Evolutionary conservation across 2,113 vertebrate species (phyloP), one percentile per base, ranked within the genome.

Genomic region (Plecotus auritus): DNA sequence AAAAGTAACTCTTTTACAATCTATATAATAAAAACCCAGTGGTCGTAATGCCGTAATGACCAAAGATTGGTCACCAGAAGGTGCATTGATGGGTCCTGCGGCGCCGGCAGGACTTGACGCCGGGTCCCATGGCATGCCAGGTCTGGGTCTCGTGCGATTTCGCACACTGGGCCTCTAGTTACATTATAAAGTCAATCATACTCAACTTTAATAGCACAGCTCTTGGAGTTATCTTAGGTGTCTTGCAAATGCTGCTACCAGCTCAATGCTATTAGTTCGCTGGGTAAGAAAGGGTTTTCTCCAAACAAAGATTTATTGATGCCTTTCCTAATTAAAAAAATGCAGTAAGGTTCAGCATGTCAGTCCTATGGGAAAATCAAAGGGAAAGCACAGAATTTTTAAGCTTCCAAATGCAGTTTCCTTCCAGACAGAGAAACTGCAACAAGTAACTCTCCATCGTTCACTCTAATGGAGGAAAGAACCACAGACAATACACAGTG

Each of bases 391-490:
- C 1, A 47, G 70, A 77, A 47, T 66, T 35, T 54, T 45, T 13
- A 37, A 84, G 42, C 6, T 28, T 16, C 16, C 1, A 5, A 37
- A 28, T 1, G 0, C 13, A 35, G 35, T 82, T 23, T 90, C 66
- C 37, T 37, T 84, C 16, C 45, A 2, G 3, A 20, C 72, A 81
- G 74, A 87, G 93, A 87, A 77, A 73, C n/a, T n/a, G n/a, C 49
- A 88, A 66, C 1, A 40, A 78, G 78, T 12, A 47, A 61, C 26
- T 90, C 80, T 91, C 94, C 72, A 61, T 72, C 61, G 66, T 37
- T 94, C 74, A 61, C 59, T 77, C 93, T 95, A 67, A 77, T 40
- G 66, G 47, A 93, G 82, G 90, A 49, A 16, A 88, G 77, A 84
- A 89, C 26, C 11, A 37, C 8, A 78, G 84, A 64, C 69, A 84